Evolutionary conservation across 2,888 invertebrate species (phyloP), one percentile per base, ranked within the genome.

Genomic region (Bursaphelenchus okinawaensis): DNA sequence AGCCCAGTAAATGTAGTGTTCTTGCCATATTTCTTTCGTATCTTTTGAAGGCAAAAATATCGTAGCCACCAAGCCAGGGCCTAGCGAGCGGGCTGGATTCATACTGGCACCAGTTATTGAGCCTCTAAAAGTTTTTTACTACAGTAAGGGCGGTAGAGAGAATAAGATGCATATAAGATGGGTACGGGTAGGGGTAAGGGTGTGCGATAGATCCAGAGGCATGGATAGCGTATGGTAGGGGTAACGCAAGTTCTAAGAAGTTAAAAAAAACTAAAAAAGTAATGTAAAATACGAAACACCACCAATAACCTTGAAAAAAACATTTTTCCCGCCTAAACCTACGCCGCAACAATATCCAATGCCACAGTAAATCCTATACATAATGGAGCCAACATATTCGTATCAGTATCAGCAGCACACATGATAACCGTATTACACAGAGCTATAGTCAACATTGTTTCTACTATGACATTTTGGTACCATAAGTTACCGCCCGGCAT

Each of bases 21-120:
- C 1, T 16, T 22, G 9, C 63, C 63, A 63, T 9, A 63, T 63
- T 20, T 51, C 9, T 23, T 7, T 4, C 24, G 3, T 62, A 12
- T 23, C 24, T 22, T 23, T 4, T 3, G 19, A 16, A 19, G 19
- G 16, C 1, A 57, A 27, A 54, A 70, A 73, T 19, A 68, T 52
- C 8, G 63, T 31, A 9, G 66, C 67, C 12, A 62, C 67, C 16
- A 84, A 70, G n/a, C 83, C 82, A 9, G 84, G 84, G 0, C 84
- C 84, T 56, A 84, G 79, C 54, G 81, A 81, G 40, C 84, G 74
- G 19, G 84, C 84, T 7, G 84, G 84, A 67, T 84, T 84, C 83
- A 84, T 83, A 22, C 82, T 82, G 0, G 83, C 84, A 9, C 84
- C 84, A 9, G 82, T 81, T 2, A 82, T 69, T 20, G 67, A 55